Evolutionary conservation across 2,888 invertebrate species (phyloP).

Genomic region (Odontomyia ornata): DNA sequence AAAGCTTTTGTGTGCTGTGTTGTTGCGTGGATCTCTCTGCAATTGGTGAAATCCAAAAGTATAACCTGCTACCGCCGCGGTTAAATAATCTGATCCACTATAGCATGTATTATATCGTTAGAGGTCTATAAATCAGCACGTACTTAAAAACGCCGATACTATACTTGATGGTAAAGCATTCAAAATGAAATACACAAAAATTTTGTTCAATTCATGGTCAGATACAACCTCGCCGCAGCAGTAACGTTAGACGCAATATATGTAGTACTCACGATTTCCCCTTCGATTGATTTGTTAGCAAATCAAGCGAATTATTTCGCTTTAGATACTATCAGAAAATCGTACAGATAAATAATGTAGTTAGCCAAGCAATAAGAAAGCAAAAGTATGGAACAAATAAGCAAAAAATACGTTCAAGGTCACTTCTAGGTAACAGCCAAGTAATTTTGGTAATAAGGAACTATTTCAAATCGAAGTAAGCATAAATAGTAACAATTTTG

Average conservation of each 20-base stretch:
- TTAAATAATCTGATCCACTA: too few relatives aligned
- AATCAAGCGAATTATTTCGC: conserved; percentile 1
- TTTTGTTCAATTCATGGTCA: neutral
- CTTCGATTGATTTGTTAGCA: neutral
- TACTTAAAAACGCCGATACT: too few relatives aligned
- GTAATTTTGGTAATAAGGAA: neutral
- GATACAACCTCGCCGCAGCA: neutral
- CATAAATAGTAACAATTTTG: too few relatives aligned
- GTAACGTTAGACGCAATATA: too few relatives aligned
- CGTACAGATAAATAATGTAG: neutral
- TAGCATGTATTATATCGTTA: too few relatives aligned
- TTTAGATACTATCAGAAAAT: neutral
- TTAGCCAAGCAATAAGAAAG: neutral
- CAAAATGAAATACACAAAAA: neutral
- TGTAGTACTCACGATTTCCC: neutral
- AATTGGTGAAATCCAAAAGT: too few relatives aligned
- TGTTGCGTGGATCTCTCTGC: too few relatives aligned
- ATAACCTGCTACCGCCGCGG: too few relatives aligned
- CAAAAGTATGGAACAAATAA: too few relatives aligned
- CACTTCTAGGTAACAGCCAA: neutral
- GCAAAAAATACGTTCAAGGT: neutral
- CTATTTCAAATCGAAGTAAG: neutral
- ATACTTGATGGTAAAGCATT: too few relatives aligned
- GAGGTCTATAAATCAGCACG: too few relatives aligned
- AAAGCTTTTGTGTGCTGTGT: too few relatives aligned